phyloP scores from a whole-genome alignment of 2,888 invertebrate species.

The Orthosia incerta region DNA sequence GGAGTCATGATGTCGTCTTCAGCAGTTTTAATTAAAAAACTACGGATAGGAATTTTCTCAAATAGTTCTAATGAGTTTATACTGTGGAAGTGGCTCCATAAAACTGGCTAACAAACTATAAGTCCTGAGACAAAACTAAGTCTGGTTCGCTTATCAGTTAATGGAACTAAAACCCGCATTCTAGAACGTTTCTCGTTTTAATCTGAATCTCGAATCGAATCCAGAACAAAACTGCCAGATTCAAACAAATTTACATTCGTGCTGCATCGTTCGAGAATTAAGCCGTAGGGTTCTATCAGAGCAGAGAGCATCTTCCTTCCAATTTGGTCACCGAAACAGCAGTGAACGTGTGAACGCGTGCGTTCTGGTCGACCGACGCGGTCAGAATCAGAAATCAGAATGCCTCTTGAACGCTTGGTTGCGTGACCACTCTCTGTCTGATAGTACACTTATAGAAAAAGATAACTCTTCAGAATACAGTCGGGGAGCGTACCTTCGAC shows the following conservation, averaged over 20 bases:
- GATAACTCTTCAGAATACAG: background rate
- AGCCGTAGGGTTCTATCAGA: no score
- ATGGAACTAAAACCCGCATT: background rate
- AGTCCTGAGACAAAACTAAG: background rate
- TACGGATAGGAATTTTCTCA: slow-evolving; percentile 39
- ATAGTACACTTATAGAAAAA: background rate
- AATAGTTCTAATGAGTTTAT: slow-evolving; percentile 5
- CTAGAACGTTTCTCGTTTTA: background rate
- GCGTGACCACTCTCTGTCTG: no score
- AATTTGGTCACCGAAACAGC: no score
- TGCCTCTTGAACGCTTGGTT: no score
- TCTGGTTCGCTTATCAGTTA: slow-evolving; percentile 19
- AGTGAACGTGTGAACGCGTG: no score
- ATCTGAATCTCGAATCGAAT: background rate
- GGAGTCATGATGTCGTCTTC: slow-evolving; percentile 24
- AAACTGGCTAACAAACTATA: background rate
- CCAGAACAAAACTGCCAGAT: background rate
- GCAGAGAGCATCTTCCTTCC: no score
- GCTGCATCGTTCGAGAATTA: background rate
- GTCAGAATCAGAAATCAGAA: no score
- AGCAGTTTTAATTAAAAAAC: slow-evolving; percentile 51
- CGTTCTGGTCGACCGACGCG: no score
- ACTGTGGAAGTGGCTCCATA: slow-evolving; percentile 10
- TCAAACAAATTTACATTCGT: background rate
- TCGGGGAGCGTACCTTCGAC: slow-evolving; percentile 8